Percentiles rank a stretch among this genome's conserved stretches.
Evolutionary conservation across 2,113 vertebrate species (phyloP).

Genomic region (Platysternon megacephalum): DNA sequence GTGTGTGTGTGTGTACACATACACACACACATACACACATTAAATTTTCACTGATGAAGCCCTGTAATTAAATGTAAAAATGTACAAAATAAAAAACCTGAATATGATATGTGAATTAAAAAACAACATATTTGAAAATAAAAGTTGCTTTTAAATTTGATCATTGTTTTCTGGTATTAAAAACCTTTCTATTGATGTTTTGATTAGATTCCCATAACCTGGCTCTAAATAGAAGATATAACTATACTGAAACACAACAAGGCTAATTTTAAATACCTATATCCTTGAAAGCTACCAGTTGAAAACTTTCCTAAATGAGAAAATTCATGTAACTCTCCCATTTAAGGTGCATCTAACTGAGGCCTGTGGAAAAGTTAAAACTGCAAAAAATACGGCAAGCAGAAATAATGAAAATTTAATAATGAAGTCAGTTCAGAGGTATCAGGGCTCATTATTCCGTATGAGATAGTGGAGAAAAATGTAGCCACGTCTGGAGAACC

Average conservation of each 20-base stretch:
- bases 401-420: neutral
- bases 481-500: neutral
- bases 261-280: slow-evolving; percentile 13
- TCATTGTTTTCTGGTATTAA: neutral
- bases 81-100: neutral
- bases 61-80: too few species aligned
- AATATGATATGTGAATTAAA: neutral
- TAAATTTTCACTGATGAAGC: neutral
- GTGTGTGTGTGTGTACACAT: rapidly evolving
- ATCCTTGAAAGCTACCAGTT: slow-evolving; percentile 44
- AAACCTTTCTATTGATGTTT: neutral
- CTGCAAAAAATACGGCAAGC: neutral
- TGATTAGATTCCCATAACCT: neutral
- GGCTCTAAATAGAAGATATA: neutral
- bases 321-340: neutral
- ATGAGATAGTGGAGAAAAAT: neutral
- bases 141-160: neutral
- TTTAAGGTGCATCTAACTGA: neutral
- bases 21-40: neutral
- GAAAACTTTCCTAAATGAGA: slow-evolving; percentile 1
- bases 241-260: neutral
- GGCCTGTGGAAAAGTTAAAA: neutral
- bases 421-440: neutral
- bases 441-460: neutral
- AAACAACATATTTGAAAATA: neutral